A percentile compares a stretch with the other conserved stretches of the same genome.
These are phyloP conservation scores for Gallinago stenura DNA, from an alignment of 2,797 vertebrate genomes.

Conservation along the genomic window DNA sequence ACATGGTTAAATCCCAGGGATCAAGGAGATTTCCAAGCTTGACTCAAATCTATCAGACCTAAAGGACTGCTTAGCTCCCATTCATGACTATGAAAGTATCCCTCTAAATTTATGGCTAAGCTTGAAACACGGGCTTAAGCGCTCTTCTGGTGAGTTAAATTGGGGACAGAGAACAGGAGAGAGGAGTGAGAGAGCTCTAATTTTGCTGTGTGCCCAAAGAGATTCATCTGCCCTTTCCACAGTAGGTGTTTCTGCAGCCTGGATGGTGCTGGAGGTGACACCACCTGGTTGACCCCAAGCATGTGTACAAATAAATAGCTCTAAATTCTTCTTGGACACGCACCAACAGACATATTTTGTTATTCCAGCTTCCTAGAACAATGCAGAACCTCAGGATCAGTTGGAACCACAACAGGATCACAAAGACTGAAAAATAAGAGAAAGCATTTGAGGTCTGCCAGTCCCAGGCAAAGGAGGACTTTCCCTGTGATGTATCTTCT, in stretches of 20 bases:
- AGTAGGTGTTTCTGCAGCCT: accelerated
- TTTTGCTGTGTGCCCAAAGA: background rate
- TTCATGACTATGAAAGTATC: background rate
- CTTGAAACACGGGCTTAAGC: background rate
- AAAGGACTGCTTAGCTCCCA: background rate
- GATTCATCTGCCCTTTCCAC: background rate
- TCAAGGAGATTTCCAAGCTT: slow-evolving; percentile 3
- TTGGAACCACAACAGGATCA: background rate
- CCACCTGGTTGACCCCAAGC: background rate
- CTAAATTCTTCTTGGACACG: accelerated
- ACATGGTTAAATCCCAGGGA: background rate
- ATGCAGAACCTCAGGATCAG: accelerated
- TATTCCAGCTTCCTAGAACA: accelerated
- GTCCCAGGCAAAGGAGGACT: background rate
- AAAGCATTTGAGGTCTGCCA: background rate
- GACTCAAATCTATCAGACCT: background rate
- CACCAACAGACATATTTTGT: accelerated
- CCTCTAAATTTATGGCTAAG: background rate
- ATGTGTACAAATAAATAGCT: background rate
- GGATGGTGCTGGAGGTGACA: background rate
- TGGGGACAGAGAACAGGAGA: background rate
- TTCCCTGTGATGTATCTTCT: background rate
- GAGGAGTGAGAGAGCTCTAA: background rate
- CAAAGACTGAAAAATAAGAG: too few species aligned
- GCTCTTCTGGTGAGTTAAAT: background rate